Evolutionary conservation across 1,140 invertebrate species (phyloP), one percentile per base, ranked within the genome.

Genomic region (Phymorhynchus buccinoides): DNA sequence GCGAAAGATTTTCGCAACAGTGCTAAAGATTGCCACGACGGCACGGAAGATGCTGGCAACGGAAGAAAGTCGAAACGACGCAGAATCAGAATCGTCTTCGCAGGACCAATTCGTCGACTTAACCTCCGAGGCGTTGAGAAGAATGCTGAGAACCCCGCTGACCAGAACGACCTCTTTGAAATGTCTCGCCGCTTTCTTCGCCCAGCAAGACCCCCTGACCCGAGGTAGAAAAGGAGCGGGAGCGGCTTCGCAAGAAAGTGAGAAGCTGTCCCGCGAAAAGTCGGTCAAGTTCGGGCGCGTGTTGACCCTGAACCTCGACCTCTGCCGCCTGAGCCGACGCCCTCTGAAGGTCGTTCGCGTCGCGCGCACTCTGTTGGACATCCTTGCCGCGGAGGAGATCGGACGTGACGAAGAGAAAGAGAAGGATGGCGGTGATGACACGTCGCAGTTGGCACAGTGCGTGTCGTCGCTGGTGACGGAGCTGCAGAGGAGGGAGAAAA

Each of bases 401-500:
- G 32, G 48, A 30, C 37, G 22, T n/a, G 30, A 44, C n/a, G 1
- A 22, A n/a, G 39, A 27, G 56, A 16, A 83, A 22, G 41, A 44
- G n/a, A n/a, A n/a, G n/a, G n/a, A n/a, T n/a, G n/a, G n/a, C 1
- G 62, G 56, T 14, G 32, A 35, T 71, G 48, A 22, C 30, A 18
- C 14, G 3, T n/a, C 32, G 44, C 37, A 42, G 30, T 12, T 66
- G 44, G 9, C 16, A 30, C 12, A 44, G 16, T 41, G 62, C 16
- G 52, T 83, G 62, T 32, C 30, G 0, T 3, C 30, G 9, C 42
- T 83, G 7, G 3, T 32, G 7, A 39, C 22, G 18, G 32, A 71
- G 32, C 35, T 83, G n/a, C 41, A 30, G 66, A 39, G 30, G 39
- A 83, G 81, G 39, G 81, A 83, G 62, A 44, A 83, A 22, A n/a